phyloP scores from a whole-genome alignment of 2,888 invertebrate species.

The Liposcelis brunnea region DNA sequence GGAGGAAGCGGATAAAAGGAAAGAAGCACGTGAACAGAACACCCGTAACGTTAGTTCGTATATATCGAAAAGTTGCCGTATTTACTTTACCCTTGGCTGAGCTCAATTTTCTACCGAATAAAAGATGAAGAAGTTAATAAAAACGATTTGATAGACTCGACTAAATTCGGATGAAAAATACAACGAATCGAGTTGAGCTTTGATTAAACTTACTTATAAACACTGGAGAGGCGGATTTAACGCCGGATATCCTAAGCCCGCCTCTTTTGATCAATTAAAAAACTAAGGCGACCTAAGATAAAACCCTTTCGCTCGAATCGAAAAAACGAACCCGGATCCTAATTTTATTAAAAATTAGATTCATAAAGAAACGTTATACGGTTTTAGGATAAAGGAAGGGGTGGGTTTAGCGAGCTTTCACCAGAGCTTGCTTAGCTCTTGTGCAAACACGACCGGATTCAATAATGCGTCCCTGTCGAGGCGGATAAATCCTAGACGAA shows the following conservation, averaged over 20 bases:
- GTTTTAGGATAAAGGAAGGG: not conserved
- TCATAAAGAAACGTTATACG: too few species aligned
- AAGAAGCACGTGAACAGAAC: too few species aligned
- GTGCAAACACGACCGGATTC: conserved; percentile 6
- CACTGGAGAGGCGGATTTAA: conserved; percentile 1
- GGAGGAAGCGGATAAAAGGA: too few species aligned
- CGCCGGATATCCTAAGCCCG: too few species aligned
- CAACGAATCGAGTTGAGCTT: conserved; percentile 3
- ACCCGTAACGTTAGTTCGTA: too few species aligned
- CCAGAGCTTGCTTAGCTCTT: conserved; percentile 5
- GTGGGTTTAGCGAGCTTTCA: conserved; percentile 4
- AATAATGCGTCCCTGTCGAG: not conserved
- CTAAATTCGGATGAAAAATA: conserved; percentile 8
- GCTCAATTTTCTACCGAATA: conserved; percentile 3
- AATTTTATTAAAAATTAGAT: too few species aligned
- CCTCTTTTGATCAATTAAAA: too few species aligned
- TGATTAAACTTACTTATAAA: conserved; percentile 2
- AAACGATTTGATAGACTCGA: conserved; percentile 6
- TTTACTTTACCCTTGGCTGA: conserved; percentile 5
- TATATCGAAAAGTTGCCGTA: too few species aligned
- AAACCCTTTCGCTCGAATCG: too few species aligned
- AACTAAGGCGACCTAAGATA: too few species aligned
- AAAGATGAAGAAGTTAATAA: conserved; percentile 7
- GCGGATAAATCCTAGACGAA: too few species aligned
- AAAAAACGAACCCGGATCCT: too few species aligned